Evolutionary conservation across 2,113 vertebrate genomes (phyloP).

Genomic region (Nycticryphes semicollaris): DNA sequence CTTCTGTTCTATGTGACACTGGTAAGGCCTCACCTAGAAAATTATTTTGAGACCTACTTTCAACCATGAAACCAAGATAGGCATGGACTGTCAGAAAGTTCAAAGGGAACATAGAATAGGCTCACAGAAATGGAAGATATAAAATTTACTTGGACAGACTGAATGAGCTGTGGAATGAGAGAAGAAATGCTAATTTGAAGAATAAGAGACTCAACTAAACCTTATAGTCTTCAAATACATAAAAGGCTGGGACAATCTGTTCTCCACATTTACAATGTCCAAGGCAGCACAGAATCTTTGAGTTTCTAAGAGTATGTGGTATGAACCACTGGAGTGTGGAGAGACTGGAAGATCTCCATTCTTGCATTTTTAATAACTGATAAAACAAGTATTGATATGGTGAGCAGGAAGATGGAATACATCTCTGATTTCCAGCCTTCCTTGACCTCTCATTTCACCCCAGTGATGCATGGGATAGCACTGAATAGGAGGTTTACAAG

Average conservation of each 20-base stretch:
- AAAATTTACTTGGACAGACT: not conserved
- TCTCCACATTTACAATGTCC: not conserved
- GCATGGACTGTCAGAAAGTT: not conserved
- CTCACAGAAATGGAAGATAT: not conserved
- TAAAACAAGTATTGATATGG: not conserved
- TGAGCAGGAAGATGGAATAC: not conserved
- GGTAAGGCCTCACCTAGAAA: not conserved
- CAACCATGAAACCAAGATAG: not conserved
- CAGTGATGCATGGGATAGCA: not conserved
- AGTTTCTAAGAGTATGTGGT: not conserved
- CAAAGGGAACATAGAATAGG: not conserved
- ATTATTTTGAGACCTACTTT: not conserved
- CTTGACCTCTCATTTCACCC: not conserved
- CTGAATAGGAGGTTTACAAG: not conserved
- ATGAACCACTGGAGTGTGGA: not conserved
- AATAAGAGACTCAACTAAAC: not conserved
- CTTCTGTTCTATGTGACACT: not conserved
- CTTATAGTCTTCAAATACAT: not conserved
- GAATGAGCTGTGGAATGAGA: not conserved
- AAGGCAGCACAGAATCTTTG: not conserved
- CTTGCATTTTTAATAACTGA: not conserved
- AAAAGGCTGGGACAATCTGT: not conserved
- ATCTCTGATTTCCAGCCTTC: not conserved
- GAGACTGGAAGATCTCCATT: not conserved
- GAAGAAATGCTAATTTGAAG: not conserved